phyloP scores from a whole-genome alignment of 2,797 vertebrate species.

The Sebastes iracundus region DNA sequence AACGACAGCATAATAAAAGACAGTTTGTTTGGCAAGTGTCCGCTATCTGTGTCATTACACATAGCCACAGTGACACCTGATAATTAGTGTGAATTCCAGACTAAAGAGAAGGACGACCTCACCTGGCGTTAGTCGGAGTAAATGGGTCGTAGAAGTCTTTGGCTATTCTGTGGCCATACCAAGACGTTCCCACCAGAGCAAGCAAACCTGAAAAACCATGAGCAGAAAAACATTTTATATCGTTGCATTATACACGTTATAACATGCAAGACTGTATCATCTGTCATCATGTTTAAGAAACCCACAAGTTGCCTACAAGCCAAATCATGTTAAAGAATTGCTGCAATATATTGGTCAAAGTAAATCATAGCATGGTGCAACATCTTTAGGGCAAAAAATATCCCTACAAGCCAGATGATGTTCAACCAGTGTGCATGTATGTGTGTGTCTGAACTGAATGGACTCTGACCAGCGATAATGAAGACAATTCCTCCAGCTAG shows the following conservation, averaged over 20 bases:
- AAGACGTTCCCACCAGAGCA: conserved; percentile 77
- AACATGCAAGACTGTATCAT: background rate
- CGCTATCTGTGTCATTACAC: background rate
- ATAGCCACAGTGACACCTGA: background rate
- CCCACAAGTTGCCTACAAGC: background rate
- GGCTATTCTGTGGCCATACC: conserved; percentile 81
- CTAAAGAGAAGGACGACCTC: background rate
- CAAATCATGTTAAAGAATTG: background rate
- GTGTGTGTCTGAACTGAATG: background rate
- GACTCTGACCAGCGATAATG: conserved; percentile 85
- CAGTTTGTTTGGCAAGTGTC: background rate
- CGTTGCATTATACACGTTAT: background rate
- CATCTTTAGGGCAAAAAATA: background rate
- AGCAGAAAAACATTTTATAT: background rate
- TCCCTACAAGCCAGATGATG: background rate
- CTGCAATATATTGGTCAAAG: background rate
- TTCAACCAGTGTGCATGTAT: background rate
- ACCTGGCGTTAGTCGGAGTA: conserved; percentile 83
- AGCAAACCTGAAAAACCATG: conserved; percentile 66
- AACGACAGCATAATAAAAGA: background rate
- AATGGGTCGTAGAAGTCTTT: conserved; percentile 80
- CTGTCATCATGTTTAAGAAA: background rate
- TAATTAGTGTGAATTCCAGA: background rate
- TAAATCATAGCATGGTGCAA: background rate
- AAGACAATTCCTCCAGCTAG: conserved; percentile 88